Conservation (phyloP, 2,797 vertebrate species). For the Diplodus puntazzo region DNA sequence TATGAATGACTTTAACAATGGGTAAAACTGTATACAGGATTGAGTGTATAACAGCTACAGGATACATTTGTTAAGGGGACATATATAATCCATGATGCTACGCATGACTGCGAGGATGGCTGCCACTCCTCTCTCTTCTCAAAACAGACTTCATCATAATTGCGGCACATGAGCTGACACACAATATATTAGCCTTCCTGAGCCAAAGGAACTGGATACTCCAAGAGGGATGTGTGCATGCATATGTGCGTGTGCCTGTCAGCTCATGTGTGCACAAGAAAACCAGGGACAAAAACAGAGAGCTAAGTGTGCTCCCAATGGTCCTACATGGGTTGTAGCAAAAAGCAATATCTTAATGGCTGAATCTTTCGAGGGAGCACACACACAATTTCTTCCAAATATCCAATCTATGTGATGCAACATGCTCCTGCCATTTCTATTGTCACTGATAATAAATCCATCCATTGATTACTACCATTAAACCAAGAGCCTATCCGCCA, state of each 20-base stretch:
- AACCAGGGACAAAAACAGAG: not conserved
- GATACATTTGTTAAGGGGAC: not conserved
- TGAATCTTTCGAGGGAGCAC: not conserved
- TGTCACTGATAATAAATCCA: constrained; percentile 31
- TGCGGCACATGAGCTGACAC: constrained; percentile 9
- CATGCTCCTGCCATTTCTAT: not conserved
- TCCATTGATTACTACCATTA: constrained; percentile 14
- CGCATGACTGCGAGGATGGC: not conserved
- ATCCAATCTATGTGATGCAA: not conserved
- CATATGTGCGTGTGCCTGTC: not conserved
- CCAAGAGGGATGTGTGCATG: not conserved
- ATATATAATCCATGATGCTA: not conserved
- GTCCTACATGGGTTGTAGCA: not conserved
- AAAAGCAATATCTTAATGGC: constrained; percentile 15
- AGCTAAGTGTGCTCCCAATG: not conserved
- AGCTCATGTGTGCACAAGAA: not conserved
- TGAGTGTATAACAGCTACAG: not conserved
- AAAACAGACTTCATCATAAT: constrained; percentile 20
- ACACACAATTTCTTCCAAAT: not conserved
- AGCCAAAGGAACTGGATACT: constrained; percentile 25
- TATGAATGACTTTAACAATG: not conserved
- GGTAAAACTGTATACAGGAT: not conserved
- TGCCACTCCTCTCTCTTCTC: constrained; percentile 5
- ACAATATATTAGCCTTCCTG: constrained; percentile 12
- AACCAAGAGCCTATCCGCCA: not conserved